Conservation (phyloP, 1,140 invertebrate genomes). For the Drosophila punjabiensis region DNA sequence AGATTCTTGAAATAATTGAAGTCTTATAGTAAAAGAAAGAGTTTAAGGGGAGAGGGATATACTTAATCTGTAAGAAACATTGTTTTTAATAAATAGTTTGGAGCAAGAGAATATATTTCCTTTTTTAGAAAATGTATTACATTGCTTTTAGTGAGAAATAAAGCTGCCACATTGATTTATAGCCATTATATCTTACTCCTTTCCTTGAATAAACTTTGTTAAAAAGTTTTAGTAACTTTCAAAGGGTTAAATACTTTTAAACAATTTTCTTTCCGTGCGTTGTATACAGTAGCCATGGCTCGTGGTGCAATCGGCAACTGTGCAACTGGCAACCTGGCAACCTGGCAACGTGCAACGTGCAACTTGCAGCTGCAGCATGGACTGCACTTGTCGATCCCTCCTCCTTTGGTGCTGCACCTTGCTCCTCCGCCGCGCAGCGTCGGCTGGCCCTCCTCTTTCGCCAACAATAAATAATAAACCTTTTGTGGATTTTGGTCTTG, state of each 20-base stretch:
- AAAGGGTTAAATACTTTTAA: no score
- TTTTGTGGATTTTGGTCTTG: conserved; percentile 81
- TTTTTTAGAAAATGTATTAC: background rate
- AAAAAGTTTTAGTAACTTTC: no score
- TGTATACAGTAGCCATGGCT: conserved; percentile 50
- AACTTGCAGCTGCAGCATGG: conserved; percentile 51
- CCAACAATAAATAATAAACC: conserved; percentile 83
- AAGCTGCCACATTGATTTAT: background rate
- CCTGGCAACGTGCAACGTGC: conserved; percentile 40
- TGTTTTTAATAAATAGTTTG: no score
- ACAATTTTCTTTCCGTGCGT: conserved; percentile 32
- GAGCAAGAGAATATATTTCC: background rate
- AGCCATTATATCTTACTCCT: background rate
- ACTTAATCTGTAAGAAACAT: background rate
- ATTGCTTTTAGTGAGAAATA: background rate
- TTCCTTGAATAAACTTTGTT: background rate
- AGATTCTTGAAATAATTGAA: background rate
- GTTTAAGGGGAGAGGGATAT: background rate
- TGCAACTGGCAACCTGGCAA: conserved; percentile 29
- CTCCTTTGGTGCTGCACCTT: conserved; percentile 31
- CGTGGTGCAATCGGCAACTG: conserved; percentile 55
- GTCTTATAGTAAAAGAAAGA: no score
- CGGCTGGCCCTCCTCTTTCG: conserved; percentile 45
- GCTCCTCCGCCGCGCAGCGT: background rate
- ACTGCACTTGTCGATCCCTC: conserved; percentile 67